Evolutionary conservation across 2,113 vertebrate genomes (phyloP).

Genomic region (Tragelaphus buxtoni): DNA sequence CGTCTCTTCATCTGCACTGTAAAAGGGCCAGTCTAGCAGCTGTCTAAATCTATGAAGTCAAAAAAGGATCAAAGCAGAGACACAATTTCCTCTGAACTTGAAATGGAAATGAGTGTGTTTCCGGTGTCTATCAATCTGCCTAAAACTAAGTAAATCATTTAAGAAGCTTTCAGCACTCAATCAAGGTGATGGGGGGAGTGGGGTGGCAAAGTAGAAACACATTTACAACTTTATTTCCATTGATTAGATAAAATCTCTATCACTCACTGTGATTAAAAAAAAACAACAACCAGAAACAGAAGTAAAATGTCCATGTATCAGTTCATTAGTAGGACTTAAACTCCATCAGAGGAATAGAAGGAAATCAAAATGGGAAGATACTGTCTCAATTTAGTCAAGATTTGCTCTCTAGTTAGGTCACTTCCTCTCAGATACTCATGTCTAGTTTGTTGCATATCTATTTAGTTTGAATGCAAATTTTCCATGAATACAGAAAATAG

Average conservation of each 20-base stretch:
- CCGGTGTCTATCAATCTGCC: not conserved
- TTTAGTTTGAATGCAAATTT: not conserved
- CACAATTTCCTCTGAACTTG: not conserved
- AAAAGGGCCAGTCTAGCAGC: not conserved
- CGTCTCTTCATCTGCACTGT: not conserved
- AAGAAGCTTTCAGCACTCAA: not conserved
- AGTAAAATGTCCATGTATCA: not conserved
- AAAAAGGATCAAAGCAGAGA: conserved; percentile 18
- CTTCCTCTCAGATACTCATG: not conserved
- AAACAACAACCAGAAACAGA: not conserved
- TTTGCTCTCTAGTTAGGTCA: not conserved
- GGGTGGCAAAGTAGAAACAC: conserved; percentile 11
- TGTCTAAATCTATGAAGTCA: conserved; percentile 20
- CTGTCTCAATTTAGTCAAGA: not conserved
- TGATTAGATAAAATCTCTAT: conserved; percentile 25
- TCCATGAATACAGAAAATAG: not conserved
- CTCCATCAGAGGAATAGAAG: not conserved
- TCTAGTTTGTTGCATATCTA: not conserved
- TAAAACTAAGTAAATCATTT: conserved; percentile 7
- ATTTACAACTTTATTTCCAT: not conserved
- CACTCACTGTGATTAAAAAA: not conserved
- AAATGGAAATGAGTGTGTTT: conserved; percentile 7
- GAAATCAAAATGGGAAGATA: not conserved
- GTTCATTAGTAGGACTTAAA: not conserved
- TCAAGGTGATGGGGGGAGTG: not conserved